These are phyloP conservation scores for Coremacera marginata DNA, from an alignment of 2,888 invertebrate species.

Conservation along the genomic window DNA sequence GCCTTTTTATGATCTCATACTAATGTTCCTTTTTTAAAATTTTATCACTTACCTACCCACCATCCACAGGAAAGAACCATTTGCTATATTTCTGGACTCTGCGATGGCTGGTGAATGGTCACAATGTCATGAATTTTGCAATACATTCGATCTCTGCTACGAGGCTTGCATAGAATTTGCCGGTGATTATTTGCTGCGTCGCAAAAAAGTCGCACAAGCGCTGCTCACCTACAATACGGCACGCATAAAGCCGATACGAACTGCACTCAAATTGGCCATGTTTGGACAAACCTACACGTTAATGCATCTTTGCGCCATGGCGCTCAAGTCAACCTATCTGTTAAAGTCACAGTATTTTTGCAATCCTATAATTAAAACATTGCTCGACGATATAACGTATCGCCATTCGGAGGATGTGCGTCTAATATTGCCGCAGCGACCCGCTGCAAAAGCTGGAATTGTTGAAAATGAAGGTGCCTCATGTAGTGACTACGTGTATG, in stretches of 20 bases:
- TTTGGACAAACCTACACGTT: slow-evolving; percentile 68
- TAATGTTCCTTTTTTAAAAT: background rate
- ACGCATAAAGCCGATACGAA: slow-evolving; percentile 71
- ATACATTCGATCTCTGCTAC: slow-evolving; percentile 67
- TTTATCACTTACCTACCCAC: too few species aligned
- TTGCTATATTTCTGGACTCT: slow-evolving; percentile 66
- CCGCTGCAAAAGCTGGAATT: slow-evolving; percentile 44
- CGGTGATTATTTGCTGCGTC: slow-evolving; percentile 83
- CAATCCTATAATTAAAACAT: slow-evolving; percentile 58
- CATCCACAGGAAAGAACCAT: slow-evolving; percentile 64
- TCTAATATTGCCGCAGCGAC: slow-evolving; percentile 55
- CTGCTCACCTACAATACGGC: slow-evolving; percentile 85
- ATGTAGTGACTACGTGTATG: slow-evolving; percentile 67
- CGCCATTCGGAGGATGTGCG: slow-evolving; percentile 66
- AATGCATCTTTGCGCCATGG: slow-evolving; percentile 69
- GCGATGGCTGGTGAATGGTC: slow-evolving; percentile 64
- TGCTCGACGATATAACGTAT: slow-evolving; percentile 62
- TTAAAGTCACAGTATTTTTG: slow-evolving; percentile 63
- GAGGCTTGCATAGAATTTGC: slow-evolving; percentile 77
- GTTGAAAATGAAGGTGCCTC: slow-evolving; percentile 57
- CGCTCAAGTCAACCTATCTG: slow-evolving; percentile 65
- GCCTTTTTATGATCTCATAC: slow-evolving; percentile 34
- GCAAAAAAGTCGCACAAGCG: slow-evolving; percentile 82
- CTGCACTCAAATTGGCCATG: slow-evolving; percentile 69
- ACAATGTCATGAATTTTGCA: slow-evolving; percentile 69